Evolutionary conservation across 2,888 invertebrate species (phyloP), one percentile per base, ranked within the genome.

Genomic region (Papilio protenor): DNA sequence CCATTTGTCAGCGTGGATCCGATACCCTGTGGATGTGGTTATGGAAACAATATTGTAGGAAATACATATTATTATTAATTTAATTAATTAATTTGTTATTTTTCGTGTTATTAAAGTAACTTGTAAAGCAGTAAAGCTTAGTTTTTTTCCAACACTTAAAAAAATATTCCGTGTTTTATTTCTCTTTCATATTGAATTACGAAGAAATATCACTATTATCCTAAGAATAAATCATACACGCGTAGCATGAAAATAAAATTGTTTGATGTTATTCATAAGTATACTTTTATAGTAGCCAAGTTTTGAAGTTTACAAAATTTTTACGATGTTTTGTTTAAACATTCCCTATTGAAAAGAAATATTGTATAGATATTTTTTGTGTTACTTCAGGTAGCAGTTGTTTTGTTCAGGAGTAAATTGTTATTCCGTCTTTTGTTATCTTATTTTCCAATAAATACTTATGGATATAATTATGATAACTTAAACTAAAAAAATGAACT

Each of bases 1-100:
- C 90, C 90, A 0, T 85, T 85, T 64, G 84, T 91, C 0, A 87
- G 83, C 72, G 87, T 88, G 0, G 88, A 90, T 12, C 82, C 89
- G 5, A 47, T 87, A 11, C 57, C 79, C 5, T 84, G 81, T 69
- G 72, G 79, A 1, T 83, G 80, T 71, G 79, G 81, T 49, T 80
- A 77, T 47, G 80, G 78, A 18, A 79, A 81, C 40, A 85, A 81
- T 59, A 57, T 76, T 5, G 81, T 77, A 33, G 73, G 78, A 23
- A 80, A 79, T 73, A 79, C 81, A 6, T 78, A 79, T 40, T 84
- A 80, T 80, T 87, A 81, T 80, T 87, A 81, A 82, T n/a, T 66
- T 76, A 71, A 79, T 81, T 83, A 79, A 66, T 75, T 77, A 14
- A 11, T 45, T 64, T 64, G 64, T 75, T 64, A 49, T 27, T 33